Evolutionary conservation across 2,113 vertebrate species (phyloP), one percentile per base, ranked within the genome.

Genomic region (Setophaga kirtlandii): DNA sequence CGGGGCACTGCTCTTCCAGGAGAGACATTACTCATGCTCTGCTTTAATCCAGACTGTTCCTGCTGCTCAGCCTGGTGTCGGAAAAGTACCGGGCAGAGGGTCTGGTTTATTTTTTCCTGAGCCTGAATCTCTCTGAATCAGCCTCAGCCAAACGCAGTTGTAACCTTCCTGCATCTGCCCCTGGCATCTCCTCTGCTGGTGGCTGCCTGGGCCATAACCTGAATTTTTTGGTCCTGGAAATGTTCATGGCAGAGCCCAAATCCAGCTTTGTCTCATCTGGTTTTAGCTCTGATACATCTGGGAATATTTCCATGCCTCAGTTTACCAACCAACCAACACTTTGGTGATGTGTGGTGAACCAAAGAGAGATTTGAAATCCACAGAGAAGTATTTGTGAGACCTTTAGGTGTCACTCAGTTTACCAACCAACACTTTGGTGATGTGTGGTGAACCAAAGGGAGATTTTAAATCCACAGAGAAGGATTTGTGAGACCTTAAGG

Each of bases 21-120:
- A 31, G 56, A 93, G 76, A 68, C 58, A 90, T 97, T 96, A 95
- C 93, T 95, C 95, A 97, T 78, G 92, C 85, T 90, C 91, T 69
- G 83, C 89, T 89, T 91, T 94, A 69, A 95, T 91, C 81, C 96
- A 91, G 59, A 44, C 89, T 79, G 24, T 76, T 93, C 92, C 91
- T 5, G 71, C 83, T 94, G 94, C 87, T 94, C 88, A 11, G 47
- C 33, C 79, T 84, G 83, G 83, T 24, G 31, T 49, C 0, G 90
- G 90, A 95, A 93, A 87, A 83, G 67, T 96, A 96, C 94, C 50
- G 19, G 69, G 35, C 68, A 77, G 35, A 77, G 88, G 69, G 63
- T 22, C 71, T 59, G 84, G 81, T 53, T 58, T 47, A 18, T 47
- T 42, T 68, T 46, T 18, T 41, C 11, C 28, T 11, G 30, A 50